Evolutionary conservation across 2,797 vertebrate species (phyloP).

Genomic region (Capromys pilorides): DNA sequence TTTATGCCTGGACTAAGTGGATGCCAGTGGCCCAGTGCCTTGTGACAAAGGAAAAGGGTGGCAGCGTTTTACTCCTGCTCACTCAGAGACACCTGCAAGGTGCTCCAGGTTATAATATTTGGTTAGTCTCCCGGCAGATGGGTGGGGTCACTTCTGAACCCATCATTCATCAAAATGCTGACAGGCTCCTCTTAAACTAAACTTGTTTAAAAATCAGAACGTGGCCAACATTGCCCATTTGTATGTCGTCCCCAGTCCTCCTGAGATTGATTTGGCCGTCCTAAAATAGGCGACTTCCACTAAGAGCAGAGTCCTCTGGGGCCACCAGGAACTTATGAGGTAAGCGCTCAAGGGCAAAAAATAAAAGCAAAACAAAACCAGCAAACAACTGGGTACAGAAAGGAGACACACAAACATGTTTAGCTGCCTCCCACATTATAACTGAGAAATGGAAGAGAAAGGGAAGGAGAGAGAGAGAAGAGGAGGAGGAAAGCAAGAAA

Average conservation of each 20-base stretch:
- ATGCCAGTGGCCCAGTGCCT: not conserved
- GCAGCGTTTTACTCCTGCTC: not conserved
- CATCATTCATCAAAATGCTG: not conserved
- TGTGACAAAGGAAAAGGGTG: not conserved
- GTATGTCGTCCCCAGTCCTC: not conserved
- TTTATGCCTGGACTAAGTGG: not conserved
- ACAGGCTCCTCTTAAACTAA: not conserved
- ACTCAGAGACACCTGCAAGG: not conserved
- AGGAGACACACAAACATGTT: not conserved
- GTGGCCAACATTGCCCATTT: not conserved
- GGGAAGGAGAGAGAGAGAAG: too few relatives aligned
- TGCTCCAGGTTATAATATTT: not conserved
- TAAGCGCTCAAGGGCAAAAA: not conserved
- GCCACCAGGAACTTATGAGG: not conserved
- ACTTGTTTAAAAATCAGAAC: not conserved
- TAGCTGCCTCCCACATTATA: not conserved
- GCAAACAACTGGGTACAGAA: not conserved
- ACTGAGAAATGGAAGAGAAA: not conserved
- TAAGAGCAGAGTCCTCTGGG: not conserved
- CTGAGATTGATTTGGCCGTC: not conserved
- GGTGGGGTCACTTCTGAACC: not conserved
- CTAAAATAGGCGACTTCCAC: not conserved
- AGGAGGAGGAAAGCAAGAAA: accelerated
- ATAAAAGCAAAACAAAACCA: not conserved
- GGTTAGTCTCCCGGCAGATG: not conserved